Evolutionary conservation across 2,797 vertebrate species (phyloP), one percentile per base, ranked within the genome.

Genomic region (Sebastes taczanowskii): DNA sequence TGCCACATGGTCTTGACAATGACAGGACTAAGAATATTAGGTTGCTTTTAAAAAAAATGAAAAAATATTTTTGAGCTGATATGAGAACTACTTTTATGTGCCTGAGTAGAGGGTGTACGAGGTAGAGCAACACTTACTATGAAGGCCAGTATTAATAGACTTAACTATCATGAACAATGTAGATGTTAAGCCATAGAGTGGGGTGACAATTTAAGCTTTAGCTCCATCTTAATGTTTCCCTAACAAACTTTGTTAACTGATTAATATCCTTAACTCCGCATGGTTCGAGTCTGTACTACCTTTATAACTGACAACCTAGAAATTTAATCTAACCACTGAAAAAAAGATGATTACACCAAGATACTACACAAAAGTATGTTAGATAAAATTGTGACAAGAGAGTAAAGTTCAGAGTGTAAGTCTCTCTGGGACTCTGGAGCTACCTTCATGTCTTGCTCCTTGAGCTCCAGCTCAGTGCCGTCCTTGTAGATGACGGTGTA

Each of bases 401-500:
- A 32, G 49, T 13, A 20, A 65, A 13, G 6, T n/a, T 18, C 2
- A 60, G 60, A 22, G 52, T 18, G 6, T 18, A 49, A 52, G 55
- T 11, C 2, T 49, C 2, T 29, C 4, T 32, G 6, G 22, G 30
- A 52, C 14, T 13, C 11, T 16, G 38, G 14, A 11, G 32, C 7
- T 89, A 99, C 98, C 97, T 90, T 98, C 62, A 99, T 96, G 68
- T 99, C 98, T 49, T 86, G 95, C 78, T 98, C 98, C 78, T 91
- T 97, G 68, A 99, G 88, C 4, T 97, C 97, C 85, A 99, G 96
- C 74, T 99, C 97, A 1, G 98, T 99, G 5, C 98, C 98, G 60
- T 99, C 98, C 91, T 98, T 98, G 93, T 99, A 99, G 78, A 97
- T 97, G 20, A 99, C 98, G 0, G 96, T 98, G 86, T 99, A 99